Evolutionary conservation across 1,140 invertebrate species (phyloP).

Genomic region (Sminthurinus signatus): DNA sequence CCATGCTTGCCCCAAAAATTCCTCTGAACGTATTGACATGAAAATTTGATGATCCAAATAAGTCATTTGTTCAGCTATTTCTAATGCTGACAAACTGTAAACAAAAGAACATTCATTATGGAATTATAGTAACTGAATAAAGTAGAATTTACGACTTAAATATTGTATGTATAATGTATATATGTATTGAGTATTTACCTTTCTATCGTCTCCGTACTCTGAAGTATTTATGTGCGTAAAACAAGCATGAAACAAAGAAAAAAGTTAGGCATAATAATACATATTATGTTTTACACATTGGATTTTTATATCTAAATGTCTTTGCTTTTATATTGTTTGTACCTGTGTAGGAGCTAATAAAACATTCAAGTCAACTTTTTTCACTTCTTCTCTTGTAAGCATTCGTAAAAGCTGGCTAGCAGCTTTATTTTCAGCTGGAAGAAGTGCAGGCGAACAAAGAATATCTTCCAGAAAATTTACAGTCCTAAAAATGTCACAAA

Average conservation of each 20-base stretch:
- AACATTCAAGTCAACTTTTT: conserved; percentile 61
- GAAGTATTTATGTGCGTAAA: too few relatives aligned
- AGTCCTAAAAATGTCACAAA: too few relatives aligned
- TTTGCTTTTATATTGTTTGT: too few relatives aligned
- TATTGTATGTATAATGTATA: too few relatives aligned
- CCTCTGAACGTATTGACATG: conserved; percentile 79
- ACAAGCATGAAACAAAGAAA: conserved; percentile 8
- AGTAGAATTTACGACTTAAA: too few relatives aligned
- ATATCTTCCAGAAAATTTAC: too few relatives aligned
- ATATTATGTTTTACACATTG: too few relatives aligned
- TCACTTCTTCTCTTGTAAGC: conserved; percentile 64
- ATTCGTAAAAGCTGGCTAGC: conserved; percentile 72
- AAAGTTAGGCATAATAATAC: conserved; percentile 7
- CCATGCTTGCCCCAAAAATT: conserved; percentile 87
- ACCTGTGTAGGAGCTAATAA: conserved; percentile 67
- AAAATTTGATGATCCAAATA: conserved; percentile 92
- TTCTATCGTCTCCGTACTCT: conserved; percentile 77
- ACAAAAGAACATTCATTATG: too few relatives aligned
- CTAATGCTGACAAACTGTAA: too few relatives aligned
- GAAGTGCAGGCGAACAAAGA: conserved; percentile 71
- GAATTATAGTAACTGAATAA: too few relatives aligned
- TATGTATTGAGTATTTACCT: too few relatives aligned
- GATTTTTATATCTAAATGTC: too few relatives aligned
- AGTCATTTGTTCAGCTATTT: conserved; percentile 91
- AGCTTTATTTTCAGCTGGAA: conserved; percentile 84